phyloP scores from a whole-genome alignment of 1,140 invertebrate genomes.

The Zelostemma sp. region DNA sequence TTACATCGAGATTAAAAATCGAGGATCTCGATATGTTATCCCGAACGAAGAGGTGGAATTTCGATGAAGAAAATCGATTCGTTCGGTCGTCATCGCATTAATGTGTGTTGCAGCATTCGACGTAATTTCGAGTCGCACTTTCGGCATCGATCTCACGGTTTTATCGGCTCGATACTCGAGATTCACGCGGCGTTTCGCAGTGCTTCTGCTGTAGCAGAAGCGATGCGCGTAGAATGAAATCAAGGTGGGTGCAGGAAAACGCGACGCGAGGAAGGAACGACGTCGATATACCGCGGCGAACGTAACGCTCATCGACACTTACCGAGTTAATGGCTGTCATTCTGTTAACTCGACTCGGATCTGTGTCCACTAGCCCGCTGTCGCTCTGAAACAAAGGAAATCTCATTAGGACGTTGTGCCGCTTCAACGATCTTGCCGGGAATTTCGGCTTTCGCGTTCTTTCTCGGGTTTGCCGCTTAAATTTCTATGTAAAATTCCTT shows the following conservation, averaged over 20 bases:
- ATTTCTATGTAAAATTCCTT: no score
- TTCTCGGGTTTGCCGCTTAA: no score
- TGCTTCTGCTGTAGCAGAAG: slow-evolving; percentile 42
- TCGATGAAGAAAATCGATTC: neutral
- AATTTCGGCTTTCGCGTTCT: no score
- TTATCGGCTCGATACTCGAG: slow-evolving; percentile 47
- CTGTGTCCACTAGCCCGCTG: slow-evolving; percentile 69
- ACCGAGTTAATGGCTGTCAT: slow-evolving; percentile 73
- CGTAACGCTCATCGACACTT: slow-evolving; percentile 52
- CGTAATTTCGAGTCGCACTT: slow-evolving; percentile 23
- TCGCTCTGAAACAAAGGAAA: slow-evolving; percentile 67
- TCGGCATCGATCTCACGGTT: slow-evolving; percentile 48
- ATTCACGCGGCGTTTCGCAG: slow-evolving; percentile 54
- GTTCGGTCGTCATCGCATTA: slow-evolving; percentile 36
- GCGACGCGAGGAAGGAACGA: slow-evolving; percentile 11
- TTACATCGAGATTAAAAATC: neutral
- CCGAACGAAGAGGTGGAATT: neutral
- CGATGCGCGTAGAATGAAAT: slow-evolving; percentile 24
- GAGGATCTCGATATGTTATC: neutral
- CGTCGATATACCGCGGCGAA: slow-evolving; percentile 29
- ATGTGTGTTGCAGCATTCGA: slow-evolving; percentile 34
- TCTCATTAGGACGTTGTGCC: no score
- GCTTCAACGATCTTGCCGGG: no score
- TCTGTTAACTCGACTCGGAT: slow-evolving; percentile 67
- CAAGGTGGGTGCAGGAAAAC: slow-evolving; percentile 15